Conservation (phyloP, 2,113 vertebrate species). For the Fulica atra region DNA sequence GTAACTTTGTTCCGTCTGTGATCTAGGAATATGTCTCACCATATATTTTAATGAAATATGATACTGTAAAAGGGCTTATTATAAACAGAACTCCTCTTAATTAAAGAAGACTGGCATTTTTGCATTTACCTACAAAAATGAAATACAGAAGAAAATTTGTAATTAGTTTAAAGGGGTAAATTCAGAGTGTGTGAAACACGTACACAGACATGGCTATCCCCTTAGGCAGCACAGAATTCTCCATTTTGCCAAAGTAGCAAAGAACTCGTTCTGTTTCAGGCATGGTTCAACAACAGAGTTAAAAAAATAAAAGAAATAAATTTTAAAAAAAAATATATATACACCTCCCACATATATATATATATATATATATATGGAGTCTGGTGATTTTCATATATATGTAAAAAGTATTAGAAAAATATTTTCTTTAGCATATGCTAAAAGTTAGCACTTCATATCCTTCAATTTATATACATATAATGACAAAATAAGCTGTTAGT, state of each 20-base stretch:
- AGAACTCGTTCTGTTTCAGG: background rate
- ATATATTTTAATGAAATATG: background rate
- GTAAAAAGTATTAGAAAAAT: background rate
- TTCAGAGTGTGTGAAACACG: background rate
- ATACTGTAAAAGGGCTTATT: background rate
- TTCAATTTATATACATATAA: background rate
- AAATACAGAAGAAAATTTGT: background rate
- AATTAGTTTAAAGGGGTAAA: background rate
- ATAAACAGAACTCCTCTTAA: background rate
- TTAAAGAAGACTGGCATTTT: background rate
- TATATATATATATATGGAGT: background rate
- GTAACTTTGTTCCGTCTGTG: background rate
- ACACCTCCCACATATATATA: background rate
- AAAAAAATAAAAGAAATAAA: no score
- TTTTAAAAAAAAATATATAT: no score
- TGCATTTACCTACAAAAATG: background rate
- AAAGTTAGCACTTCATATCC: background rate
- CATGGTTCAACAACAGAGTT: background rate
- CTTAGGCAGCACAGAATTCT: background rate
- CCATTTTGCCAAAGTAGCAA: background rate
- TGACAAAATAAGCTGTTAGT: background rate
- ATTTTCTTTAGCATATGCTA: background rate
- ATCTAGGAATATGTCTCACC: background rate
- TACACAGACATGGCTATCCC: background rate
- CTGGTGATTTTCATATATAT: background rate